Conservation (phyloP, 2,888 invertebrate genomes). For the Amiota minor region DNA sequence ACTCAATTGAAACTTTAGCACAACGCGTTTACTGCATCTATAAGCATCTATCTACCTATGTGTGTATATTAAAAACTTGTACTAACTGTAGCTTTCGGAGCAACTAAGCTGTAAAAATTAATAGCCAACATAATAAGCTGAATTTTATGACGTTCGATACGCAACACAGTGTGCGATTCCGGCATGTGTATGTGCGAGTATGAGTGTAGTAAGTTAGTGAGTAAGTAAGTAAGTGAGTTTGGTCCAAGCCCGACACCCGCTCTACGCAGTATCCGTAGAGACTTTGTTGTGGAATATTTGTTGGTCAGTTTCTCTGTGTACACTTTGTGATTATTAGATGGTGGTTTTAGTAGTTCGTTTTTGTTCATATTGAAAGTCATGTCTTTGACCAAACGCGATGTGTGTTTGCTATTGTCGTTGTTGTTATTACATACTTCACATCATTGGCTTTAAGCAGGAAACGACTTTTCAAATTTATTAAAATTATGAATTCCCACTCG, state of each 20-base stretch:
- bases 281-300: not conserved
- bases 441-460: conserved; percentile 1
- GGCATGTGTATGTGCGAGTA: not conserved
- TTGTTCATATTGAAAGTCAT: conserved; percentile 9
- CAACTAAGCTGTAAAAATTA: conserved; percentile 66
- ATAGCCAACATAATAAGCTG: conserved; percentile 59
- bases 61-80: too few species aligned
- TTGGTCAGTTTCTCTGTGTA: not conserved
- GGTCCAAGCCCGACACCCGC: conserved; percentile 47
- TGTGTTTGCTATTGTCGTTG: not conserved
- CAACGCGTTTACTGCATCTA: too few species aligned
- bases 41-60: too few species aligned
- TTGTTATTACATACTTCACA: too few species aligned
- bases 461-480: conserved; percentile 7
- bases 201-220: conserved; percentile 45
- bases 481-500: not conserved
- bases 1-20: not conserved
- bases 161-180: conserved; percentile 43
- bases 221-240: too few species aligned
- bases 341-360: conserved; percentile 31
- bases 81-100: conserved; percentile 17
- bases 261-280: conserved; percentile 31
- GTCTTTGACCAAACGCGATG: not conserved
- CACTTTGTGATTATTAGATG: not conserved
- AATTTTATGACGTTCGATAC: conserved; percentile 65